Percentiles rank a stretch among this genome's conserved stretches.
Evolutionary conservation across 2,113 vertebrate species (phyloP).

Genomic region (Pollimyrus isidori): DNA sequence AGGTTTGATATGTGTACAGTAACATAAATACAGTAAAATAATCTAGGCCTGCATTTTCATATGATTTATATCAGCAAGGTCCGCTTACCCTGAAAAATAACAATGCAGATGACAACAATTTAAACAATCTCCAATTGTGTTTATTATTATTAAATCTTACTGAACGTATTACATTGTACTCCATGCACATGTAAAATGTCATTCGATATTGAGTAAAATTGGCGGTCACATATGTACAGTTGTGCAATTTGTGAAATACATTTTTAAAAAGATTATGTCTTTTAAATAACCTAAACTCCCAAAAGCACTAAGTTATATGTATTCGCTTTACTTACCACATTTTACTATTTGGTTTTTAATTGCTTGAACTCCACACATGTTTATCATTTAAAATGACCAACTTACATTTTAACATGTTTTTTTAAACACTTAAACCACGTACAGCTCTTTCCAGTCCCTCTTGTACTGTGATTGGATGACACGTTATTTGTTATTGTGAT

Average conservation of each 20-base stretch:
- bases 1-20: not conserved
- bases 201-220: not conserved
- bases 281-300: not conserved
- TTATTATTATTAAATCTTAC: not conserved
- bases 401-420: slow-evolving; percentile 33
- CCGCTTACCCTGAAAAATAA: not conserved
- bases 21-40: not conserved
- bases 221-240: not conserved
- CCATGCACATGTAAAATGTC: not conserved
- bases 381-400: slow-evolving; percentile 28
- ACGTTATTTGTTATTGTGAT: slow-evolving; percentile 17
- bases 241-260: not conserved
- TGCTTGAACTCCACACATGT: not conserved
- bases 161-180: not conserved
- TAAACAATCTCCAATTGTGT: not conserved
- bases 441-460: slow-evolving; percentile 26
- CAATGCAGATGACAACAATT: not conserved
- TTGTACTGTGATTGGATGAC: slow-evolving; percentile 38
- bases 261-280: not conserved
- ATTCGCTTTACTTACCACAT: not conserved
- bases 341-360: slow-evolving; percentile 24
- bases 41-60: not conserved
- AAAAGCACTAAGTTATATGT: not conserved
- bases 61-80: not conserved
- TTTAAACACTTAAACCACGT: slow-evolving; percentile 44